Percentiles rank a stretch among this genome's conserved stretches.
phyloP scores from a whole-genome alignment of 1,140 invertebrate species.

The Caenorhabditis inopinata region DNA sequence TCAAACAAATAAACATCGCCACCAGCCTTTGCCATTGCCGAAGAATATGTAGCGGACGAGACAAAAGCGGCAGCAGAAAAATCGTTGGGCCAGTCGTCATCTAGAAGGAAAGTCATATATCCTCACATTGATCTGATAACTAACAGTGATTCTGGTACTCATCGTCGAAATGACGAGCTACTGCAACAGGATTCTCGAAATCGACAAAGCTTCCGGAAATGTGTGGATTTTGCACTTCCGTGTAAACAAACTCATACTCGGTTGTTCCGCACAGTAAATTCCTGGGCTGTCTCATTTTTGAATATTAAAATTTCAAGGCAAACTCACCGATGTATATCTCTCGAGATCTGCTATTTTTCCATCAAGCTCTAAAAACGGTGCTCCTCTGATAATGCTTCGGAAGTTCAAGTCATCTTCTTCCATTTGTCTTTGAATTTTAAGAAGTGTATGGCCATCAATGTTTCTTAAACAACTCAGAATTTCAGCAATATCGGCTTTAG shows the following conservation, averaged over 20 bases:
- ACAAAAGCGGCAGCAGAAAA: not conserved
- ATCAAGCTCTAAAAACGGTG: not conserved
- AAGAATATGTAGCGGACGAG: not conserved
- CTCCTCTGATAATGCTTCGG: not conserved
- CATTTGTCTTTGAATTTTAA: not conserved
- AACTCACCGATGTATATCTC: not conserved
- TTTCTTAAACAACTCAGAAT: not conserved
- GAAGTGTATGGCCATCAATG: not conserved
- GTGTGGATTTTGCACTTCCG: not conserved
- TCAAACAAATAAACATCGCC: not conserved
- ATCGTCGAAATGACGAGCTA: not conserved
- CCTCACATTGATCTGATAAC: too few relatives aligned
- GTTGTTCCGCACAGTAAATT: not conserved
- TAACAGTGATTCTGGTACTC: too few relatives aligned
- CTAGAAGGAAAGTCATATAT: too few relatives aligned
- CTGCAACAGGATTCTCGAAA: conserved; percentile 3
- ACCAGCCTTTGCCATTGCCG: not conserved
- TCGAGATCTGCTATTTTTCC: not conserved
- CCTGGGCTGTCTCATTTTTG: too few relatives aligned
- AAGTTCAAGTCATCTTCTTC: not conserved
- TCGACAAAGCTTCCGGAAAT: not conserved
- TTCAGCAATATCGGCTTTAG: not conserved
- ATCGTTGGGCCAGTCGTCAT: not conserved
- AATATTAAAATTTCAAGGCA: too few relatives aligned
- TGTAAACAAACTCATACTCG: not conserved